Conservation (phyloP, 2,797 vertebrate species). For the Pristis pectinata region DNA sequence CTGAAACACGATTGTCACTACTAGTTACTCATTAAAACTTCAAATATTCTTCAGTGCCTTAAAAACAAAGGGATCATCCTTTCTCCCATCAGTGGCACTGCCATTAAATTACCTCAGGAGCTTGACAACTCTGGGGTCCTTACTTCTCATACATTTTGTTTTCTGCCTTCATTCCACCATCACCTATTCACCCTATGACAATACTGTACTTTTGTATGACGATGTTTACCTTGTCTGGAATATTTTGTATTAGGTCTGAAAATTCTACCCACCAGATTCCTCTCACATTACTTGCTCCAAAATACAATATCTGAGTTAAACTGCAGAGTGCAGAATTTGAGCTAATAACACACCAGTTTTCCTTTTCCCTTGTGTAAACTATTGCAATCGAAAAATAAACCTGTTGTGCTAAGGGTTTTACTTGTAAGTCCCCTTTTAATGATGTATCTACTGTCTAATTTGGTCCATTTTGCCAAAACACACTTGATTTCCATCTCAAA, state of each 20-base stretch:
- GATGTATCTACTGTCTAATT: not conserved
- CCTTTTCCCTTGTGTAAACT: not conserved
- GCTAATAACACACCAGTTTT: not conserved
- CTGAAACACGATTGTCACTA: not conserved
- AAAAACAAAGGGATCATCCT: not conserved
- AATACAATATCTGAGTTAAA: not conserved
- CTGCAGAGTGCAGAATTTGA: not conserved
- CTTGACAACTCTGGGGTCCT: not conserved
- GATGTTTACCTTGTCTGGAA: not conserved
- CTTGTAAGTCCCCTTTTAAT: not conserved
- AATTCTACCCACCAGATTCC: not conserved
- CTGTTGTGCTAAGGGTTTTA: not conserved
- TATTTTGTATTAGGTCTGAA: not conserved
- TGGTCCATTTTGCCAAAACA: not conserved
- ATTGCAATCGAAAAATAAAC: not conserved
- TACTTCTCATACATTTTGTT: not conserved
- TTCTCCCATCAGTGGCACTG: not conserved
- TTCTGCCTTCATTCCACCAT: not conserved
- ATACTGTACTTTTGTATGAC: not conserved
- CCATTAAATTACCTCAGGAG: not conserved
- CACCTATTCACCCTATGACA: not conserved
- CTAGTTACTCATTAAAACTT: not conserved
- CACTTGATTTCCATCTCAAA: not conserved
- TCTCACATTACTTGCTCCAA: not conserved
- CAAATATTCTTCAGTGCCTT: not conserved